Base-by-base conservation (phyloP, 2,888 invertebrate species). In the Byasa hedistus region DNA sequence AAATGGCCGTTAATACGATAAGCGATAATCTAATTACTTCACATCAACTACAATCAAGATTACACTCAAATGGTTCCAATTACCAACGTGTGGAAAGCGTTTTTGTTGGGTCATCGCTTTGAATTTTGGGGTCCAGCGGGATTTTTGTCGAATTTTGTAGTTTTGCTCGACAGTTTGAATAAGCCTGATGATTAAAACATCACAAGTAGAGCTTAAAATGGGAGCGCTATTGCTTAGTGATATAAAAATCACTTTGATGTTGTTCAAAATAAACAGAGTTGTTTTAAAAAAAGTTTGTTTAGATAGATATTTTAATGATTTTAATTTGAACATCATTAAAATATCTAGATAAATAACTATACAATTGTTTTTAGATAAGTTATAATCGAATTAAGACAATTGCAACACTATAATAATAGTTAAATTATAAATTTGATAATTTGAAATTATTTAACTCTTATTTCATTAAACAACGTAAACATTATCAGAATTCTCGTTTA, bases 61-160 rank as follows among this genome's bases (percentile, higher is more conserved):
- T n/a, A 48, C 1, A 48, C 19, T n/a, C 3, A 48, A 48, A n/a
- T 19, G 5, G 19, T 48, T 48, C 19, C 19, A 8, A 19, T 48
- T 48, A 48, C 48, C 48, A 48, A 48, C n/a, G 5, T 10, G 4
- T 10, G 44, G 44, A 48, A n/a, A 48, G 48, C 19, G 5, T 5
- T 48, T 48, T 48, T n/a, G 3, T 7, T 19, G 19, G 19, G n/a
- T n/a, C 22, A 54, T 22, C 44, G 48, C n/a, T 7, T 48, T 1
- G 22, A 52, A 61, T 61, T 27, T 55, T 57, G 27, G 7, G 19
- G 21, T 5, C 55, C 48, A 1, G 44, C 48, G 51, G 48, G 55
- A 51, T 64, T 67, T 64, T 60, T 67, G 59, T 24, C 56, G 55
- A 52, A 27, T 67, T 67, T 67, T 64, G 60, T 57, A 24, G 64